A percentile compares a stretch with the other conserved stretches of the same genome.
Conservation (phyloP, 2,888 invertebrate genomes). For the Folsomia candida region DNA sequence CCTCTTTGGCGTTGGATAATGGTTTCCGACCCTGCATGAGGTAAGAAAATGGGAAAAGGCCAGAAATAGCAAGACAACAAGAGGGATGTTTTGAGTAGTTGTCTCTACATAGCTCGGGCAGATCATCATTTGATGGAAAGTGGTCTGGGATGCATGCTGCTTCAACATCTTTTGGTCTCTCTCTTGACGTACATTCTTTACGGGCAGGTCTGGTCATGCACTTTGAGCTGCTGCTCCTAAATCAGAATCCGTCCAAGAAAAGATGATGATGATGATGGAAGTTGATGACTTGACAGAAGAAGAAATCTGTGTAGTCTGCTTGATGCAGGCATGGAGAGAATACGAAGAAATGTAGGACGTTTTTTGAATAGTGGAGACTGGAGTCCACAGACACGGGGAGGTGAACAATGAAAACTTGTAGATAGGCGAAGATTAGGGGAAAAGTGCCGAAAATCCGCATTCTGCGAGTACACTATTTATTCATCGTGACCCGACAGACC, state of each 20-base stretch:
- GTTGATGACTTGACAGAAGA: slow-evolving; percentile 28
- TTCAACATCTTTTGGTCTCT: neutral
- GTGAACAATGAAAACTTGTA: slow-evolving; percentile 32
- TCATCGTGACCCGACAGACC: too few species aligned
- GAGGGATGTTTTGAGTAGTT: too few species aligned
- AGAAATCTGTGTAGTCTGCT: too few species aligned
- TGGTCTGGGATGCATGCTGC: neutral
- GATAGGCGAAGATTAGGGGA: neutral
- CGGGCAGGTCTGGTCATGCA: neutral
- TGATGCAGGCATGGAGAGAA: neutral
- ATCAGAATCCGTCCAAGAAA: too few species aligned
- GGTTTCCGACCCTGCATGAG: neutral
- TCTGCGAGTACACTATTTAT: too few species aligned
- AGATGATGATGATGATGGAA: slow-evolving; percentile 4
- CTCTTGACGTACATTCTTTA: neutral
- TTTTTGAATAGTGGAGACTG: too few species aligned
- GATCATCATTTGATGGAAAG: too few species aligned
- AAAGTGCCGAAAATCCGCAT: neutral
- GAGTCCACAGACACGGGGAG: slow-evolving; percentile 2
- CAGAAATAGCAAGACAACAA: neutral
- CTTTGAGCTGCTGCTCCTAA: too few species aligned
- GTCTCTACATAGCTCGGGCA: too few species aligned
- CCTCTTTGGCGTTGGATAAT: neutral
- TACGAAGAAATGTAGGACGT: slow-evolving; percentile 9
- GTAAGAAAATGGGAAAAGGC: neutral